Evolutionary conservation across 2,888 invertebrate species (phyloP).

Genomic region (Eubasilissa splendida): DNA sequence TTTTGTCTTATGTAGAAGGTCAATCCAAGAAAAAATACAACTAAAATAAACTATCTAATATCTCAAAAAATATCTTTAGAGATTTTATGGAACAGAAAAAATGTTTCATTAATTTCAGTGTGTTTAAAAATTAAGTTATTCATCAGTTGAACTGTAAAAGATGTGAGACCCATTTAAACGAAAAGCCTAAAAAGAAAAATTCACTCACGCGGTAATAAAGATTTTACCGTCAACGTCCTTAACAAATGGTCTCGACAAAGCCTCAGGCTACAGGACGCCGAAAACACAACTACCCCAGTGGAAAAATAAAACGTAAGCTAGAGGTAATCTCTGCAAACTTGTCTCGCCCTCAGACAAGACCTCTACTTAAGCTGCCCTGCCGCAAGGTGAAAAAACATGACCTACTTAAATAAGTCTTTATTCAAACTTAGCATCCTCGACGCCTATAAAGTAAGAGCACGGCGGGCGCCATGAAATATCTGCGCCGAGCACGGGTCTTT

Average conservation of each 20-base stretch:
- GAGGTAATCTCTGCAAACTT: constrained; percentile 37
- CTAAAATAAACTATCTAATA: too few relatives aligned
- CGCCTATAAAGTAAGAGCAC: too few relatives aligned
- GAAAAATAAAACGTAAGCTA: constrained; percentile 52
- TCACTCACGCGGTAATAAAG: constrained; percentile 33
- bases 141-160: neutral
- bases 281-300: constrained; percentile 53
- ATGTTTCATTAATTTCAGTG: neutral
- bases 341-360: neutral
- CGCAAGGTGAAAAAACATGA: neutral
- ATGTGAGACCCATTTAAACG: neutral
- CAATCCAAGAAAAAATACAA: too few relatives aligned
- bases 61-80: neutral
- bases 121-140: neutral
- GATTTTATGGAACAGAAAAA: neutral
- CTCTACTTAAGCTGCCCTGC: neutral
- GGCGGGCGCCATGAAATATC: neutral
- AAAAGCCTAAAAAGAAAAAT: neutral
- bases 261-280: constrained; percentile 21
- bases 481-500: neutral
- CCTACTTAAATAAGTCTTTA: neutral
- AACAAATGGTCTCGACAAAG: constrained; percentile 36
- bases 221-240: constrained; percentile 28
- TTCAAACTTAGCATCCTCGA: too few relatives aligned
- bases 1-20: too few relatives aligned